Evolutionary conservation across 2,113 vertebrate species (phyloP).

Genomic region (Microcebus lehilahytsara): DNA sequence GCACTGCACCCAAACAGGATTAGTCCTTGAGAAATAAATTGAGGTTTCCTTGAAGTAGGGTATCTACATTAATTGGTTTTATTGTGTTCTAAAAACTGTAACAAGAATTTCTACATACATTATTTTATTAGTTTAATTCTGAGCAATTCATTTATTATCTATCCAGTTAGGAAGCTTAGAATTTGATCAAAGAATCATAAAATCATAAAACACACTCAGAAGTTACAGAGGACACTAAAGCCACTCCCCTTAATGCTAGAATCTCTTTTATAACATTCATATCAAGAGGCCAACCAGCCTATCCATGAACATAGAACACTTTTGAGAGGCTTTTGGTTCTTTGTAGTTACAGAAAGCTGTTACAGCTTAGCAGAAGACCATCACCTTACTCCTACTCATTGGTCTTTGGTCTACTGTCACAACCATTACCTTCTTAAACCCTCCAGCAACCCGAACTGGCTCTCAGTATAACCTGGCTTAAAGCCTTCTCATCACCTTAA

Average conservation of each 20-base stretch:
- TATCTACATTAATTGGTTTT: not conserved
- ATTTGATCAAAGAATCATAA: not conserved
- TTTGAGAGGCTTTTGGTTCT: not conserved
- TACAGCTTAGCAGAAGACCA: not conserved
- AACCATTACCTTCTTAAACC: not conserved
- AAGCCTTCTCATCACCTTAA: not conserved
- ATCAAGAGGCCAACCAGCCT: not conserved
- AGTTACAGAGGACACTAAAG: not conserved
- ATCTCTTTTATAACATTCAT: no score
- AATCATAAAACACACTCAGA: not conserved
- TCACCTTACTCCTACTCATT: not conserved
- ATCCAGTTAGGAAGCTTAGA: not conserved
- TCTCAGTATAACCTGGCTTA: not conserved
- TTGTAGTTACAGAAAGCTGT: not conserved
- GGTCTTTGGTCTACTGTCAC: not conserved
- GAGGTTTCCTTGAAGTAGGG: not conserved
- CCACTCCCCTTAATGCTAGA: not conserved
- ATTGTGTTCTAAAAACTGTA: not conserved
- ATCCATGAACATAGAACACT: not conserved
- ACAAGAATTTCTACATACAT: not conserved
- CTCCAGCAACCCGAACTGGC: not conserved
- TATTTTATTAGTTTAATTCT: not conserved
- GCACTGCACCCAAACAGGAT: no score
- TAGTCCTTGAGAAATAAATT: slow-evolving; percentile 7
- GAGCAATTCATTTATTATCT: not conserved